phyloP scores from a whole-genome alignment of 1,140 invertebrate genomes.

The Lepidotrigona ventralis region DNA sequence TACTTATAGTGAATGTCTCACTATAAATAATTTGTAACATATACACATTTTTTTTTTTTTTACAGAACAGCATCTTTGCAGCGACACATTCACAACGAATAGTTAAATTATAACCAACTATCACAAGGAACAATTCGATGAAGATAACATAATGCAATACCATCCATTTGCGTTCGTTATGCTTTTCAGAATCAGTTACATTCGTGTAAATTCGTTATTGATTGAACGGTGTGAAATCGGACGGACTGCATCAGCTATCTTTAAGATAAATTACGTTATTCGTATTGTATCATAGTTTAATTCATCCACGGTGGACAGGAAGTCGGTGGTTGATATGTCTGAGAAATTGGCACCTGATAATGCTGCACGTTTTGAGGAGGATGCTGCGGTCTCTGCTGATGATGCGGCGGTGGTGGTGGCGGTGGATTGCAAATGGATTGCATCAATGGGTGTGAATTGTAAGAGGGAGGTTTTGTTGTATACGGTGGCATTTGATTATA shows the following conservation, averaged over 20 bases:
- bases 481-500: constrained; percentile 71
- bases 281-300: constrained; percentile 46
- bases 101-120: constrained; percentile 30
- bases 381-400: constrained; percentile 64
- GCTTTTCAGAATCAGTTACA: not conserved
- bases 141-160: constrained; percentile 40
- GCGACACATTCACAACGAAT: constrained; percentile 13
- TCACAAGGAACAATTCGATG: constrained; percentile 48
- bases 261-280: constrained; percentile 44
- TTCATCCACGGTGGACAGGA: constrained; percentile 76
- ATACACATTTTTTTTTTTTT: constrained; percentile 46
- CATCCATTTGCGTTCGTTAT: constrained; percentile 19
- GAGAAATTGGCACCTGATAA: constrained; percentile 72
- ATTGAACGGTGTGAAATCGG: constrained; percentile 18
- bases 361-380: constrained; percentile 62
- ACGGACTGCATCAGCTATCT: constrained; percentile 23
- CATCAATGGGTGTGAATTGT: constrained; percentile 71
- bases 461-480: constrained; percentile 68
- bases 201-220: not conserved
- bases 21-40: constrained; percentile 54
- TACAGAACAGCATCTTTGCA: constrained; percentile 35
- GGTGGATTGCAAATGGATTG: constrained; percentile 76
- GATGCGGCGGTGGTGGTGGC: constrained; percentile 68
- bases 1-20: not conserved
- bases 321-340: constrained; percentile 69